These are phyloP conservation scores for Pseudorectes ferrugineus DNA, from an alignment of 2,113 vertebrate genomes.

Conservation along the genomic window DNA sequence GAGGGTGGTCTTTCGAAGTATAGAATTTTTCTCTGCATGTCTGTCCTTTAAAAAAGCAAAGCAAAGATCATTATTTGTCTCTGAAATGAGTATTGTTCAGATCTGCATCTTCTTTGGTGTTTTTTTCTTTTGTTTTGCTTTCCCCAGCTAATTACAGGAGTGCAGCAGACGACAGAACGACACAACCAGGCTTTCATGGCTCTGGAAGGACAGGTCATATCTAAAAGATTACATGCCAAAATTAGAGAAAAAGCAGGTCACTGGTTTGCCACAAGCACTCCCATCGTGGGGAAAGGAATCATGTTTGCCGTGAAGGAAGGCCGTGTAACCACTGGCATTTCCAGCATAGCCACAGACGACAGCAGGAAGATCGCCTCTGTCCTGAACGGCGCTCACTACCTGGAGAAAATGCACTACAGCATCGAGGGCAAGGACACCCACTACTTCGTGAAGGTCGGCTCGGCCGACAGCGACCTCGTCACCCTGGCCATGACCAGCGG, in stretches of 20 bases:
- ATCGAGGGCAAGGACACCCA: conserved; percentile 93
- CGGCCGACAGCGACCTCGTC: conserved; percentile 88
- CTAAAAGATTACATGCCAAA: conserved; percentile 82
- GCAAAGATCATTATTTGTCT: not conserved
- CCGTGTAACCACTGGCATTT: conserved; percentile 84
- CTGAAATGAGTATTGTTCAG: not conserved
- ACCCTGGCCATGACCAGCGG: conserved; percentile 90
- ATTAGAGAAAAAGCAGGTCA: conserved; percentile 89
- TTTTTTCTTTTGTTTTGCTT: conserved; percentile 9
- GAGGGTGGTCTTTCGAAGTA: not conserved
- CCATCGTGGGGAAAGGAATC: conserved; percentile 92
- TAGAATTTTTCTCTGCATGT: not conserved
- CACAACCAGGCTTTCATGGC: conserved; percentile 98
- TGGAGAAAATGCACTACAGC: conserved; percentile 95
- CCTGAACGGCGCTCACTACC: conserved; percentile 91
- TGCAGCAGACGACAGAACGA: conserved; percentile 94
- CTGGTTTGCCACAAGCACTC: conserved; percentile 93
- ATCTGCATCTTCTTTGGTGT: not conserved
- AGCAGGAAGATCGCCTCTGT: conserved; percentile 91
- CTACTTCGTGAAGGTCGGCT: conserved; percentile 95
- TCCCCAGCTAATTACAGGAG: conserved; percentile 89
- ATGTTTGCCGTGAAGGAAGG: conserved; percentile 96
- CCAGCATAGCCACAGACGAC: conserved; percentile 89
- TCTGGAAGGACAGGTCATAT: conserved; percentile 91
- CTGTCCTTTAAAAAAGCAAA: not conserved